These are phyloP conservation scores for Monopis laevigella DNA, from an alignment of 2,888 invertebrate species.

Conservation along the genomic window DNA sequence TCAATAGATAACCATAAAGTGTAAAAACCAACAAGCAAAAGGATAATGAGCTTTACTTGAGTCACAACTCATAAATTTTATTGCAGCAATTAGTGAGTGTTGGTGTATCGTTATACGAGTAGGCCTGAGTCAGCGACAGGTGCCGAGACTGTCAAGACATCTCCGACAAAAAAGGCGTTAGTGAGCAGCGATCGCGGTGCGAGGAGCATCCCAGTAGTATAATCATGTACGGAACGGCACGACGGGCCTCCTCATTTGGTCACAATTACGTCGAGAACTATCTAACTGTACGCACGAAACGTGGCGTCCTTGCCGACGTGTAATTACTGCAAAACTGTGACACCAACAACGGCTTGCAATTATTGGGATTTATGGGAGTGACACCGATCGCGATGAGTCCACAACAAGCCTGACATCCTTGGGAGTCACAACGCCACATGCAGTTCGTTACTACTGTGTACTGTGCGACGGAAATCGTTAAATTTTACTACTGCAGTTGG, in stretches of 20 bases:
- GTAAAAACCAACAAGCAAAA: no score
- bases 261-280: slow-evolving; percentile 25
- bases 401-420: no score
- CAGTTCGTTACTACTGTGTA: no score
- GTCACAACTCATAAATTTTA: no score
- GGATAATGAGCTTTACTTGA: no score
- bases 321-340: slow-evolving; percentile 35
- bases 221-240: slow-evolving; percentile 23
- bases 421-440: no score
- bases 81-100: no score
- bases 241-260: slow-evolving; percentile 29
- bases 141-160: slow-evolving; percentile 35
- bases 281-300: slow-evolving; percentile 23
- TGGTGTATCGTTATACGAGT: no score
- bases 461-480: slow-evolving; percentile 36
- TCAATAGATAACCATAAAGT: no score
- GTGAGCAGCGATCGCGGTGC: slow-evolving; percentile 24
- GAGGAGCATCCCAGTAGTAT: slow-evolving; percentile 25
- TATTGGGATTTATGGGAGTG: slow-evolving; percentile 17
- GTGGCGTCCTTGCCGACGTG: slow-evolving; percentile 32
- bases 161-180: slow-evolving; percentile 36
- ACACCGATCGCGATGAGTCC: no score
- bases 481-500: slow-evolving; percentile 32
- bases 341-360: slow-evolving; percentile 21
- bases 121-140: slow-evolving; percentile 27